phyloP scores from a whole-genome alignment of 2,888 invertebrate species.

The Cephus nigrinus region DNA sequence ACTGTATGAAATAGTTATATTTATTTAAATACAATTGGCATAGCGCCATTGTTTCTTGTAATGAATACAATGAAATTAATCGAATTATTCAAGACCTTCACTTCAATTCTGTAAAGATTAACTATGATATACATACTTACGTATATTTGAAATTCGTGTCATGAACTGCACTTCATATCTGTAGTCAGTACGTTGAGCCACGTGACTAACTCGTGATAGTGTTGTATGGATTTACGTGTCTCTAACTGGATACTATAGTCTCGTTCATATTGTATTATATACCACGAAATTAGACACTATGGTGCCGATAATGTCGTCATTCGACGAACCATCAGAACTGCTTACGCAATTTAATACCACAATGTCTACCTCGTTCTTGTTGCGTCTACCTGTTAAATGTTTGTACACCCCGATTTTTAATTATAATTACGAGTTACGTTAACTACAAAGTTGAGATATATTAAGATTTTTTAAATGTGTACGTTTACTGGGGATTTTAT shows the following conservation, averaged over 20 bases:
- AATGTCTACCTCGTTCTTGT: neutral
- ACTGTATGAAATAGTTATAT: neutral
- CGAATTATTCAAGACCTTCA: neutral
- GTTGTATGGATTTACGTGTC: too few relatives aligned
- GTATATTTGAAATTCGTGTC: neutral
- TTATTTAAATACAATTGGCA: neutral
- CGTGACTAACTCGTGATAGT: neutral
- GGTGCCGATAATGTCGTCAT: neutral
- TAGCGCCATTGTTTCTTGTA: neutral
- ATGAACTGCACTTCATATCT: neutral
- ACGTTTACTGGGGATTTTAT: neutral
- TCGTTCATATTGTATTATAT: neutral
- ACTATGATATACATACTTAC: neutral
- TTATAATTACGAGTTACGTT: neutral
- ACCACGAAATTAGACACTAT: neutral
- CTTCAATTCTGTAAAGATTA: neutral
- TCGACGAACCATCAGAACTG: neutral
- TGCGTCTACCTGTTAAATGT: neutral
- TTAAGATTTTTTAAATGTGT: neutral
- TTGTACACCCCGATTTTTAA: neutral
- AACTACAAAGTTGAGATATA: too few relatives aligned
- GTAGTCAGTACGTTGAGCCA: neutral
- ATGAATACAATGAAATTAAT: neutral
- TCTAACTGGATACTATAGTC: neutral
- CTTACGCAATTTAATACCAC: neutral